Conservation (phyloP, 2,113 vertebrate species). For the Leptobrachium leishanense region DNA sequence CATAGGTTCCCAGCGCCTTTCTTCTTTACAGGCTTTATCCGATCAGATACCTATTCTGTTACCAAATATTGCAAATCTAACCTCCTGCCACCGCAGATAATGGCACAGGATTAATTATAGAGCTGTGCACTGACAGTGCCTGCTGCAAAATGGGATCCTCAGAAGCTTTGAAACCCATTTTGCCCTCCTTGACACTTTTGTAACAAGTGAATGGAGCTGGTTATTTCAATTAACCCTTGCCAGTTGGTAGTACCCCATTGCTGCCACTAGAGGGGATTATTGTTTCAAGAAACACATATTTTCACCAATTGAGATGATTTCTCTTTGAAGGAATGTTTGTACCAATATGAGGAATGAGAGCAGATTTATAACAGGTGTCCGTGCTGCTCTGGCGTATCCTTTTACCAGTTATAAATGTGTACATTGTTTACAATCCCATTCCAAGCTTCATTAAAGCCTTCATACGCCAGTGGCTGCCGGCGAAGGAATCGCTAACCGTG, state of each 20-base stretch:
- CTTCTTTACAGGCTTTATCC: too few relatives aligned
- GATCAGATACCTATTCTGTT: not conserved
- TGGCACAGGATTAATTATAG: not conserved
- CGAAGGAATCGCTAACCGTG: too few relatives aligned
- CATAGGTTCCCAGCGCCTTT: too few relatives aligned
- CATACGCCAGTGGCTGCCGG: too few relatives aligned
- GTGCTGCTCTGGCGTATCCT: conserved; percentile 26
- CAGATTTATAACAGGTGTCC: not conserved
- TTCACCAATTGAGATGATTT: not conserved
- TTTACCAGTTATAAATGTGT: conserved; percentile 32
- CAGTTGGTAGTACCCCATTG: conserved; percentile 17
- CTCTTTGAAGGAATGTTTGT: not conserved
- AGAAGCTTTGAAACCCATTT: not conserved
- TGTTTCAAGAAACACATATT: conserved; percentile 20
- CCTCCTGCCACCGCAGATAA: not conserved
- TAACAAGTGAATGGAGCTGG: not conserved
- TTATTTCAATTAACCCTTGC: conserved; percentile 31
- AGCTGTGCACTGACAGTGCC: not conserved
- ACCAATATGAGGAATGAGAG: not conserved
- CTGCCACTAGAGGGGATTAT: conserved; percentile 41
- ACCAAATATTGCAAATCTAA: not conserved
- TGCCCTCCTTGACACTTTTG: conserved; percentile 1
- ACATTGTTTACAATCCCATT: not conserved
- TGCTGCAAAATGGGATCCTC: not conserved
- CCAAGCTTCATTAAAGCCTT: not conserved